These are phyloP conservation scores for Lymantria dispar DNA, from an alignment of 2,888 invertebrate genomes.

Conservation along the genomic window DNA sequence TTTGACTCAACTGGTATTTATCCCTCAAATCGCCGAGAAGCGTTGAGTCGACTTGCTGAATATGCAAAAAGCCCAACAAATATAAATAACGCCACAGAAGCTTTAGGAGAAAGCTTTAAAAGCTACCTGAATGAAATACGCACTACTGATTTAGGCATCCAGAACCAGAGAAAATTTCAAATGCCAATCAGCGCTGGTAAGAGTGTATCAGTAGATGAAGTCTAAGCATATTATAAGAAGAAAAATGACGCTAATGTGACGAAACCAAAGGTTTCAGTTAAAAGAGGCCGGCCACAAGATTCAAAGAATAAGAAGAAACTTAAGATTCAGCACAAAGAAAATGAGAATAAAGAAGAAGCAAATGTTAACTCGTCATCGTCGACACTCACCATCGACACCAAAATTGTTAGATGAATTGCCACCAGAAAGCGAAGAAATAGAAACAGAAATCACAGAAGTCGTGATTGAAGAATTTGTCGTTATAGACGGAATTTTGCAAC, in stretches of 20 bases:
- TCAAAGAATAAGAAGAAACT: slow-evolving; percentile 9
- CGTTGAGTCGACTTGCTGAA: slow-evolving; percentile 5
- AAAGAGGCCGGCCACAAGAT: slow-evolving; percentile 11
- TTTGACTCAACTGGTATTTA: too few relatives aligned
- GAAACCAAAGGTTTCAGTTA: slow-evolving; percentile 1
- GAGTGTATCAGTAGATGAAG: slow-evolving; percentile 4
- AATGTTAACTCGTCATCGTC: too few relatives aligned
- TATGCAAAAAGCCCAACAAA: slow-evolving; percentile 8
- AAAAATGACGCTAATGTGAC: slow-evolving; percentile 1
- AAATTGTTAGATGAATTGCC: too few relatives aligned
- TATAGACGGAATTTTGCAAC: slow-evolving; percentile 1
- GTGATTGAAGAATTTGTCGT: background rate
- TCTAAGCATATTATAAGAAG: slow-evolving; percentile 6
- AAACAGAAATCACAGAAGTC: background rate
- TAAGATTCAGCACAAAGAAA: background rate
- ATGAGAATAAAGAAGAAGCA: too few relatives aligned
- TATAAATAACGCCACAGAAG: slow-evolving; percentile 3
- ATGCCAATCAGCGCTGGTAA: slow-evolving; percentile 10
- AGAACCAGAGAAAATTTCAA: slow-evolving; percentile 9
- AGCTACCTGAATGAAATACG: slow-evolving; percentile 8
- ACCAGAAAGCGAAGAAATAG: background rate
- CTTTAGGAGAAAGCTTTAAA: slow-evolving; percentile 9
- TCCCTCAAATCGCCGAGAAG: slow-evolving; percentile 6
- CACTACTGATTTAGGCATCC: slow-evolving; percentile 7
- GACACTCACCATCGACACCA: too few relatives aligned